phyloP scores from a whole-genome alignment of 2,888 invertebrate species.

The Lithophane leautieri region DNA sequence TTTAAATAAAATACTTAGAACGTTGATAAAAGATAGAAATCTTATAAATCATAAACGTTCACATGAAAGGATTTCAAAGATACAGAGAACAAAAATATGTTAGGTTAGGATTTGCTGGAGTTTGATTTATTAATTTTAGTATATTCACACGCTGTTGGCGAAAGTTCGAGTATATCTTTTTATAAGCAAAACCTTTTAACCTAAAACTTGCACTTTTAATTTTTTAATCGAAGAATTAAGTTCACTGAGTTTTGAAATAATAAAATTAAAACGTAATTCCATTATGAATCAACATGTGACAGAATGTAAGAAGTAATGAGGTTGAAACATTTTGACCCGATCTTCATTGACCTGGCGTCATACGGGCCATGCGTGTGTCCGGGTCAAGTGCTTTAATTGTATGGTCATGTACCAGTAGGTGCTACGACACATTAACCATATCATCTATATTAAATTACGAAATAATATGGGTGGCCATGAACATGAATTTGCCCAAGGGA shows the following conservation, averaged over 20 bases:
- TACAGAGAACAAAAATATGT: constrained; percentile 11
- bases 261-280: constrained; percentile 43
- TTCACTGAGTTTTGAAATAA: constrained; percentile 5
- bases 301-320: constrained; percentile 57
- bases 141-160: not conserved
- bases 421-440: constrained; percentile 13
- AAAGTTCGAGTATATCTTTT: not conserved
- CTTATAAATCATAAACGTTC: constrained; percentile 25
- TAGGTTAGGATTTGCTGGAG: constrained; percentile 23
- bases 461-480: not conserved
- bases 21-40: constrained; percentile 18
- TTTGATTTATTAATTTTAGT: constrained; percentile 30
- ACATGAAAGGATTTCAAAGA: constrained; percentile 23
- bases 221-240: not conserved
- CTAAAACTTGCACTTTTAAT: not conserved
- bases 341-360: constrained; percentile 76
- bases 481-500: not conserved
- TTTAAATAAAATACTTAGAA: constrained; percentile 23
- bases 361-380: constrained; percentile 71
- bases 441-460: constrained; percentile 15
- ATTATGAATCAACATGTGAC: constrained; percentile 55
- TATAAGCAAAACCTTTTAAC: not conserved
- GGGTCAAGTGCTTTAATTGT: constrained; percentile 87
- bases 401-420: constrained; percentile 48
- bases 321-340: constrained; percentile 73